phyloP scores from a whole-genome alignment of 2,888 invertebrate species.

The Agrochola macilenta region DNA sequence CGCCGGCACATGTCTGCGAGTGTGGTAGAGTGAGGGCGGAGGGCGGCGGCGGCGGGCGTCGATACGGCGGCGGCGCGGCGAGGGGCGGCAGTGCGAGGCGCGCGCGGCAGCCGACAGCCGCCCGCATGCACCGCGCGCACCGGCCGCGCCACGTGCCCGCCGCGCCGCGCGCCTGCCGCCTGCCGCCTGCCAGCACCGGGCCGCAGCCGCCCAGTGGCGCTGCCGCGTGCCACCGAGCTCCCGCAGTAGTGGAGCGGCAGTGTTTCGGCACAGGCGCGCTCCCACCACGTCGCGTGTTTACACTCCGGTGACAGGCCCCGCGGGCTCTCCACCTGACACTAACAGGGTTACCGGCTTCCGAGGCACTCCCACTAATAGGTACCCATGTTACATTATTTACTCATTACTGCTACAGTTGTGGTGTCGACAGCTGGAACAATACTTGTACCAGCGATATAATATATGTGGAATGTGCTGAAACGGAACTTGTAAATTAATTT shows the following conservation, averaged over 20 bases:
- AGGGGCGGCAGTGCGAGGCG: slow-evolving; percentile 84
- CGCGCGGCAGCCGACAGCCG: slow-evolving; percentile 82
- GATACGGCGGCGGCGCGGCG: slow-evolving; percentile 56
- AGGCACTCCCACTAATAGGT: slow-evolving; percentile 57
- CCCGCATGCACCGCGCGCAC: slow-evolving; percentile 69
- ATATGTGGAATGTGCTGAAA: slow-evolving; percentile 32
- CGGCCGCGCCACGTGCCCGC: slow-evolving; percentile 66
- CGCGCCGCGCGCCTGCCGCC: slow-evolving; percentile 34
- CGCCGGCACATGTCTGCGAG: slow-evolving; percentile 35
- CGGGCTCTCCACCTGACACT: slow-evolving; percentile 34
- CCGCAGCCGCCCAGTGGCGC: slow-evolving; percentile 56
- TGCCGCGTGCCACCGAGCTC: slow-evolving; percentile 42
- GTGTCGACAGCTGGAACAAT: slow-evolving; percentile 12
- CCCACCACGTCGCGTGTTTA: slow-evolving; percentile 43
- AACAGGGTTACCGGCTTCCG: slow-evolving; percentile 34
- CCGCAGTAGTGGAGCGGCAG: slow-evolving; percentile 51
- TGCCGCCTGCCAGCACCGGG: slow-evolving; percentile 36
- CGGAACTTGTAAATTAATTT: slow-evolving; percentile 57
- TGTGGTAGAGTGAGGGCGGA: slow-evolving; percentile 48
- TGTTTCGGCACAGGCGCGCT: slow-evolving; percentile 48
- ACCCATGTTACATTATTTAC: slow-evolving; percentile 37
- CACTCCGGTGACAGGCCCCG: slow-evolving; percentile 38
- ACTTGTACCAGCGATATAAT: background rate
- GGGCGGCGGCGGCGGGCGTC: slow-evolving; percentile 65
- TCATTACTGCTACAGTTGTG: slow-evolving; percentile 6